Conservation (phyloP, 2,888 invertebrate species). For the Oxystoma pomonae region DNA sequence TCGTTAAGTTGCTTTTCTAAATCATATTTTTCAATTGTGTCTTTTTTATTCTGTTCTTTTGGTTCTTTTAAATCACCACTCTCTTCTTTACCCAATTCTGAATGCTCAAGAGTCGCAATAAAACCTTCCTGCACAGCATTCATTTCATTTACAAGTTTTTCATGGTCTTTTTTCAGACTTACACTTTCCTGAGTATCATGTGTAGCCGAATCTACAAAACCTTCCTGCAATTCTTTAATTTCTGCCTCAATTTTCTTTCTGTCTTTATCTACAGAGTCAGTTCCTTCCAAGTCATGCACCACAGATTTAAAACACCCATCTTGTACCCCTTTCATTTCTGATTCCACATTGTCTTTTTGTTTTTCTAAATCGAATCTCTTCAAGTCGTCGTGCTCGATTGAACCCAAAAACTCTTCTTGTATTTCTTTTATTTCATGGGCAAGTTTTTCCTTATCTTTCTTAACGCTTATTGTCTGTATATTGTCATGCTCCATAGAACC, state of each 20-base stretch:
- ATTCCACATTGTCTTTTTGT: not conserved
- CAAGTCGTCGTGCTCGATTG: not conserved
- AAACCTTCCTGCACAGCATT: not conserved
- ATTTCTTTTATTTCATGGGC: not conserved
- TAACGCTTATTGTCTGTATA: not conserved
- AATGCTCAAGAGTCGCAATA: not conserved
- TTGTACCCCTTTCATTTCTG: not conserved
- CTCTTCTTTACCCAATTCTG: not conserved
- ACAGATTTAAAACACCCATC: not conserved
- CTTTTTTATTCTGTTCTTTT: not conserved
- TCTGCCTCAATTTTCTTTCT: not conserved
- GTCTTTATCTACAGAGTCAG: not conserved
- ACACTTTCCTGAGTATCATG: not conserved
- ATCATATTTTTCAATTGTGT: not conserved
- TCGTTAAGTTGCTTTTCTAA: not conserved
- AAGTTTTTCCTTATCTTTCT: constrained; percentile 1
- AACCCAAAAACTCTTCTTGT: not conserved
- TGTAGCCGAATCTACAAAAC: not conserved
- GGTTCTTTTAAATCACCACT: not conserved
- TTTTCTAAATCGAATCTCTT: not conserved
- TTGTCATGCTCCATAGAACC: not conserved
- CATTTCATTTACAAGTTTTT: not conserved
- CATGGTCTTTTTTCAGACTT: not conserved
- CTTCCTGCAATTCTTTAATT: not conserved
- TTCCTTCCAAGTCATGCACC: not conserved